Percentiles rank a stretch among this genome's conserved stretches.
phyloP scores from a whole-genome alignment of 2,888 invertebrate species.

The Callyntrura guangdongensis region DNA sequence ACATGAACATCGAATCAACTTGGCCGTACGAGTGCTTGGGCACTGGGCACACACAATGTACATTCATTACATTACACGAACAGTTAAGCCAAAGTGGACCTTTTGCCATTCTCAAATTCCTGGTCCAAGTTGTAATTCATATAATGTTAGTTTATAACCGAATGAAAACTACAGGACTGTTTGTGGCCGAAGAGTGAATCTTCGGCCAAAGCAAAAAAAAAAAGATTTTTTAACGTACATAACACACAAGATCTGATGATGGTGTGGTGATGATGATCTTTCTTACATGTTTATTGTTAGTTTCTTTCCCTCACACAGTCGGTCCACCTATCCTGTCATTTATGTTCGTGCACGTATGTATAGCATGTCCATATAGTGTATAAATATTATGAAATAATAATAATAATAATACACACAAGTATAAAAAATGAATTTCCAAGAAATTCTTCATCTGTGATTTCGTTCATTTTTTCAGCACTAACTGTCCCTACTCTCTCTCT shows the following conservation, averaged over 20 bases:
- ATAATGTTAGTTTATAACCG: too few relatives aligned
- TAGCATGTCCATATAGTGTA: not conserved
- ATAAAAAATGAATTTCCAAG: slow-evolving; percentile 6
- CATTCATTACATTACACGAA: slow-evolving; percentile 17
- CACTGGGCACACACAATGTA: slow-evolving; percentile 12
- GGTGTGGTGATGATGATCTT: not conserved
- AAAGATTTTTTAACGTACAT: too few relatives aligned
- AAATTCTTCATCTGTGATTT: slow-evolving; percentile 5
- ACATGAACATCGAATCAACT: slow-evolving; percentile 55
- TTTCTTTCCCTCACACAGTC: not conserved
- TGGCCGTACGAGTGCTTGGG: slow-evolving; percentile 24
- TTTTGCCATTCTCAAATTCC: slow-evolving; percentile 28
- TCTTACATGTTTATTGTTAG: not conserved
- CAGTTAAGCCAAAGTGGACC: slow-evolving; percentile 33
- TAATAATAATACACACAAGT: too few relatives aligned
- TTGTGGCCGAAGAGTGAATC: too few relatives aligned
- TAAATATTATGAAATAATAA: slow-evolving; percentile 2
- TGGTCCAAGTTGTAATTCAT: not conserved
- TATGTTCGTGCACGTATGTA: not conserved
- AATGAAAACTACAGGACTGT: too few relatives aligned
- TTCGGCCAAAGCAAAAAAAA: too few relatives aligned
- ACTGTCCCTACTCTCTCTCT: too few relatives aligned
- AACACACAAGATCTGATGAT: not conserved
- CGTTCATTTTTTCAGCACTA: not conserved
- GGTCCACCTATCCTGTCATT: not conserved